Evolutionary conservation across 1,140 invertebrate genomes (phyloP).

Genomic region (Antheraea pernyi): DNA sequence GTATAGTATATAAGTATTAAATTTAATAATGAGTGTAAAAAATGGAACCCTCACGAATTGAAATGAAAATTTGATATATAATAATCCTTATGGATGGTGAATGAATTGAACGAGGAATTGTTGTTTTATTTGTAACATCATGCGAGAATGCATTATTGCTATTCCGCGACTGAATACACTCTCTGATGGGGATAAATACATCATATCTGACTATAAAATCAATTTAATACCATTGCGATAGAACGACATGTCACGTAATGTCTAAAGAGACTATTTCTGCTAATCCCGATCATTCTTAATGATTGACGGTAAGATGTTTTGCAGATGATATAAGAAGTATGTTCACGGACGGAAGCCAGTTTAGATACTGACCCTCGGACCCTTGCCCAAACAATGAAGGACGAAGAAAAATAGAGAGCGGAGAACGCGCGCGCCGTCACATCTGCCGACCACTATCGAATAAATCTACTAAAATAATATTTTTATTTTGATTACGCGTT

Average conservation of each 20-base stretch:
- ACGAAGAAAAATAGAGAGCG: constrained; percentile 68
- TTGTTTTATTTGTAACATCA: no score
- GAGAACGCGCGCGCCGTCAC: constrained; percentile 56
- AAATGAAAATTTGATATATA: no score
- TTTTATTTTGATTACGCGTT: constrained; percentile 76
- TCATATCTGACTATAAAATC: no score
- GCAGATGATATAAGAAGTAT: constrained; percentile 63
- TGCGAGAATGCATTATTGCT: no score
- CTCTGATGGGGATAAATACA: no score
- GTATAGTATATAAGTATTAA: no score
- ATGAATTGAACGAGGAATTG: no score
- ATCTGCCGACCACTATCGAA: constrained; percentile 76
- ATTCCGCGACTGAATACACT: no score
- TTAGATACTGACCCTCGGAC: constrained; percentile 69
- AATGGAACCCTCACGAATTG: no score
- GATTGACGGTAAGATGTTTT: constrained; percentile 65
- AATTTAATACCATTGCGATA: no score
- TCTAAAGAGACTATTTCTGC: constrained; percentile 27
- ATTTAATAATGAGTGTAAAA: no score
- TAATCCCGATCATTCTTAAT: constrained; percentile 48
- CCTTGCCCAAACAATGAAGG: constrained; percentile 66
- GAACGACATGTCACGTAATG: not conserved
- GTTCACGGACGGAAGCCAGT: constrained; percentile 65
- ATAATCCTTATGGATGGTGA: no score
- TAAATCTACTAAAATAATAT: constrained; percentile 79